Evolutionary conservation across 2,888 invertebrate species (phyloP).

Genomic region (Cataglyphis cursor): DNA sequence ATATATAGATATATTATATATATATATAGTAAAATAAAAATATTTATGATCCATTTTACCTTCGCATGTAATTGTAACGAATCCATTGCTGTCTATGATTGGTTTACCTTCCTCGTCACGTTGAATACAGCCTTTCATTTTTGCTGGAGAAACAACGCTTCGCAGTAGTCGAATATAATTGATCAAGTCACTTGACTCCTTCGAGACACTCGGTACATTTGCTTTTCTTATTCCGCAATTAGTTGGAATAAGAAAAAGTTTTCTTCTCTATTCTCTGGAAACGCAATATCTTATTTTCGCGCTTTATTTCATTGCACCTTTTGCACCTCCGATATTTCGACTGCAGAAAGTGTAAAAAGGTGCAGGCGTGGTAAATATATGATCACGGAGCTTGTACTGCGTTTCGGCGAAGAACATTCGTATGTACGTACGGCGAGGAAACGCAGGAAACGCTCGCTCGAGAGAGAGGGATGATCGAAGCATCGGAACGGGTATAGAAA

Average conservation of each 20-base stretch:
- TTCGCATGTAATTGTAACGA: slow-evolving; percentile 41
- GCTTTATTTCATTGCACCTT: slow-evolving; percentile 53
- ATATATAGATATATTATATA: neutral
- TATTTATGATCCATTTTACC: slow-evolving; percentile 10
- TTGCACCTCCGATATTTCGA: slow-evolving; percentile 50
- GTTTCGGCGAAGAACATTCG: neutral
- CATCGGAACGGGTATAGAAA: neutral
- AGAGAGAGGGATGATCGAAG: neutral
- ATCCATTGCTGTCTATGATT: slow-evolving; percentile 26
- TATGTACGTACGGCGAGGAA: neutral
- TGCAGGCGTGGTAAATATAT: slow-evolving; percentile 46
- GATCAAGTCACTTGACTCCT: neutral
- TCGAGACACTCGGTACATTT: neutral
- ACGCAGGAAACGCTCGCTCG: neutral
- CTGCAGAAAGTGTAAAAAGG: slow-evolving; percentile 53
- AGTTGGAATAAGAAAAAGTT: neutral
- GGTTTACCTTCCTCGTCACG: slow-evolving; percentile 42
- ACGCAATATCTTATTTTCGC: slow-evolving; percentile 49
- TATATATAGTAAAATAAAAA: neutral
- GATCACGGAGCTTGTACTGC: neutral
- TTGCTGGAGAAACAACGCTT: neutral
- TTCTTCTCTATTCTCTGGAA: neutral
- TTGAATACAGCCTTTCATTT: slow-evolving; percentile 34
- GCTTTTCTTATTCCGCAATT: neutral
- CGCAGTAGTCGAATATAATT: neutral